Evolutionary conservation across 2,888 invertebrate genomes (phyloP).

Genomic region (Portevinia maculata): DNA sequence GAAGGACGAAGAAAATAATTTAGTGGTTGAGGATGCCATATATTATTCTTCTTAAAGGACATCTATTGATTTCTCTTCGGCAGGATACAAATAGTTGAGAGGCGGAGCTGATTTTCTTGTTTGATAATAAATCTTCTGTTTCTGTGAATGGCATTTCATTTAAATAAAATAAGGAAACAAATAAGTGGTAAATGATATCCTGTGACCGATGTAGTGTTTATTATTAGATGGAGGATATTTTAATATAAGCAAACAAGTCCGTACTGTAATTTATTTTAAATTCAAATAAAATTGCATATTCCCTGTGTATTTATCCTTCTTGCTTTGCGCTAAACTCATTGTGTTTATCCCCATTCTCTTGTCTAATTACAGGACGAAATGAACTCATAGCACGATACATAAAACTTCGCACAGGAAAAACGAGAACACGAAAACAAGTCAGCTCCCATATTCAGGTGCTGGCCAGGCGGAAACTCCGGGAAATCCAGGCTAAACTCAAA

Average conservation of each 20-base stretch:
- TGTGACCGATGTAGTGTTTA: slow-evolving; percentile 12
- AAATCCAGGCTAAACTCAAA: slow-evolving; percentile 99
- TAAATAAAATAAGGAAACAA: slow-evolving; percentile 10
- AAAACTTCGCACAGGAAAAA: slow-evolving; percentile 99
- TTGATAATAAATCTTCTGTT: slow-evolving; percentile 65
- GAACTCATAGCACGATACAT: slow-evolving; percentile 99
- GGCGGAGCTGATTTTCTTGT: slow-evolving; percentile 55
- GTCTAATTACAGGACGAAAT: slow-evolving; percentile 94
- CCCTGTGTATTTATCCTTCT: slow-evolving; percentile 9
- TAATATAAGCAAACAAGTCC: not conserved
- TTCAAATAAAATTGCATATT: slow-evolving; percentile 34
- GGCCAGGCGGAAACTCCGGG: slow-evolving; percentile 98
- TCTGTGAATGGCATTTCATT: slow-evolving; percentile 54
- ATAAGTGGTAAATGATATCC: slow-evolving; percentile 17
- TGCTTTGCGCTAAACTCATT: slow-evolving; percentile 57
- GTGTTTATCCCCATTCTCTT: slow-evolving; percentile 48
- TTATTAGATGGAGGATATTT: slow-evolving; percentile 6
- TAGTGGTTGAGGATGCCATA: slow-evolving; percentile 59
- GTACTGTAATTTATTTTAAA: slow-evolving; percentile 1
- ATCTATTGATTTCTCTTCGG: slow-evolving; percentile 62
- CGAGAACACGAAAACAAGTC: slow-evolving; percentile 99
- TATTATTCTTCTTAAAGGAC: slow-evolving; percentile 42
- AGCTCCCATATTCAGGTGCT: slow-evolving; percentile 99
- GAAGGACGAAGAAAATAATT: slow-evolving; percentile 48
- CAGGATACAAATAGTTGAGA: slow-evolving; percentile 50